A percentile compares a stretch with the other conserved stretches of the same genome.
These are phyloP conservation scores for Hylaeus volcanicus DNA, from an alignment of 1,140 invertebrate genomes.

Conservation along the genomic window DNA sequence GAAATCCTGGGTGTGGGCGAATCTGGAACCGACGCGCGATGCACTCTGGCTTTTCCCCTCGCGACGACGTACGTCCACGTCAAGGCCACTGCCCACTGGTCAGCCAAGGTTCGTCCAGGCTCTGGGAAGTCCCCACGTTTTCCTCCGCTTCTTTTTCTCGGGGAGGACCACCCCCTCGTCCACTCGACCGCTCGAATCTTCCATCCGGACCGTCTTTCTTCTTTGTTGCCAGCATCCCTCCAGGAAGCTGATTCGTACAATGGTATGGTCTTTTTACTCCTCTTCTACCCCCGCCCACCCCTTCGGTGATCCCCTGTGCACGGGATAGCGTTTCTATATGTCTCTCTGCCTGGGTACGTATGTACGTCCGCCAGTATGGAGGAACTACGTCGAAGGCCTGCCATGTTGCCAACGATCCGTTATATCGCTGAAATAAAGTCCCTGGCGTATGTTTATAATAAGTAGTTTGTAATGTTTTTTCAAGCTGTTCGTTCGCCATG, in stretches of 20 bases:
- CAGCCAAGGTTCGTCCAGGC: constrained; percentile 31
- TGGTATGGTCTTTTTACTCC: constrained; percentile 44
- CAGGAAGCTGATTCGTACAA: constrained; percentile 59
- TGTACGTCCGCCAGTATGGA: background rate
- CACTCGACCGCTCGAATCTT: constrained; percentile 17
- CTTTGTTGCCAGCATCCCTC: constrained; percentile 31
- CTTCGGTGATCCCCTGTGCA: constrained; percentile 11
- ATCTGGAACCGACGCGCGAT: constrained; percentile 28
- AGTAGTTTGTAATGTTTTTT: too few relatives aligned
- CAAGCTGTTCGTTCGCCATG: too few relatives aligned
- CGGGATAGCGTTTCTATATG: background rate
- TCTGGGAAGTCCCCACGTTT: constrained; percentile 27
- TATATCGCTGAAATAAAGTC: background rate
- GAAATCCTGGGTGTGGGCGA: constrained; percentile 62
- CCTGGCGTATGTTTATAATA: background rate
- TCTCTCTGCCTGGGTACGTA: background rate
- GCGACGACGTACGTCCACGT: constrained; percentile 30
- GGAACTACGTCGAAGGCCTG: background rate
- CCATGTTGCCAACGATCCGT: constrained; percentile 8
- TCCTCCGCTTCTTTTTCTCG: constrained; percentile 33
- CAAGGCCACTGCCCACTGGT: constrained; percentile 67
- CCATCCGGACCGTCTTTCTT: constrained; percentile 43
- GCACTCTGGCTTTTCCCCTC: constrained; percentile 43
- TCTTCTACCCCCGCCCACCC: background rate
- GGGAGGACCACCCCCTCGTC: background rate